Base-by-base conservation (phyloP, 1,140 invertebrate genomes). In the Penaeus chinensis region DNA sequence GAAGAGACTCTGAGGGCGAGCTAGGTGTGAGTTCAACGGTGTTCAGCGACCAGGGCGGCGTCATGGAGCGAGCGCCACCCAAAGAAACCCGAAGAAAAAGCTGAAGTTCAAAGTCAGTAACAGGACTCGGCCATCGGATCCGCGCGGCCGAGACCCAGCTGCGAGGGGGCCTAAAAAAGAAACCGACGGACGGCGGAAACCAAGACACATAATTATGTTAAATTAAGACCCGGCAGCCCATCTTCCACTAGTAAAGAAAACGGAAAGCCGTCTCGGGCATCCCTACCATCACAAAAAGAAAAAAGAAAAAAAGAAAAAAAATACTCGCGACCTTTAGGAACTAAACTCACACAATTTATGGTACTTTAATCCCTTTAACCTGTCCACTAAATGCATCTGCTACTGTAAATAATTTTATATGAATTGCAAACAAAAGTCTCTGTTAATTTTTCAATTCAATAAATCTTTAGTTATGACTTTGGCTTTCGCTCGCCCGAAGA, bases 391-490 rank as follows among this genome's bases (percentile, higher is more conserved):
- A 18, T 42, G 32, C 61, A 37, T 22, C 80, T 37, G 27, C 80
- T 66, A 47, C 62, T 66, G 54, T 62, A 63, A 37, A 62, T 66
- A 37, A 63, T 65, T 65, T 74, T 74, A 74, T 74, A 74, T 74
- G 71, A 74, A 32, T 74, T 74, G 71, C 71, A 74, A 74, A 74
- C 71, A 74, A 74, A 74, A 74, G 71, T 54, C 77, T 54, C 77
- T n/a, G 32, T 47, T 79, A 65, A 42, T 62, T 82, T 66, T 82
- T 65, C 62, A 66, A 65, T 82, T 82, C 81, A 82, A 82, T 82
- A 82, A 65, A 82, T 82, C 81, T 82, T 66, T 18, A 82, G 81
- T 37, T 66, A 32, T 27, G 32, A 47, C 79, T 65, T 62, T 62
- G 62, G 62, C 32, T 63, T 66, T 82, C 81, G 63, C 61, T 66